These are phyloP conservation scores for Rotaria macrura DNA, from an alignment of 2,888 invertebrate species.

Conservation along the genomic window DNA sequence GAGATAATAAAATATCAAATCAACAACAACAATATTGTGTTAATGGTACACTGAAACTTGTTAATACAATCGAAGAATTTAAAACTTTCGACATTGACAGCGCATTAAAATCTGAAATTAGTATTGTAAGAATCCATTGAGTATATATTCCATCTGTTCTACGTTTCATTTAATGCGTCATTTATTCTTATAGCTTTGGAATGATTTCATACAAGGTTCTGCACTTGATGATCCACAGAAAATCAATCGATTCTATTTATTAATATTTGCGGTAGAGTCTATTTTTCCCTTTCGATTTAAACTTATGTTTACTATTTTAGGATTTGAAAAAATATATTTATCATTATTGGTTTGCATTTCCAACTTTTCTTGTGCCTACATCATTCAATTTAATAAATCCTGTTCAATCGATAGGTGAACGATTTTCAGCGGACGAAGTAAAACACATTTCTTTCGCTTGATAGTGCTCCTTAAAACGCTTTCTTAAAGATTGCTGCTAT, in stretches of 20 bases:
- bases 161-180: neutral
- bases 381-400: neutral
- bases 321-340: constrained; percentile 32
- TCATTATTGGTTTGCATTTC: constrained; percentile 34
- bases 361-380: constrained; percentile 24
- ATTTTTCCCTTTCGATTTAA: neutral
- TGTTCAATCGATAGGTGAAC: neutral
- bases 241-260: constrained; percentile 28
- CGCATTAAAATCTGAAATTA: constrained; percentile 22
- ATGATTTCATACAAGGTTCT: constrained; percentile 21
- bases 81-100: constrained; percentile 31
- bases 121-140: neutral
- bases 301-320: neutral
- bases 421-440: neutral
- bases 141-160: too few relatives aligned
- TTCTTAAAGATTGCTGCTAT: neutral
- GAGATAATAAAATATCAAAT: neutral
- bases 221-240: constrained; percentile 25
- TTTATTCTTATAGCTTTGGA: constrained; percentile 21
- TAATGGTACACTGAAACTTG: constrained; percentile 27
- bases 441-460: neutral
- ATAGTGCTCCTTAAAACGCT: neutral
- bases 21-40: constrained; percentile 10
- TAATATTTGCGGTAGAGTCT: constrained; percentile 25
- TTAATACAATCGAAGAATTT: constrained; percentile 33